These are phyloP conservation scores for Brachyptera putata DNA, from an alignment of 2,888 invertebrate species.

Conservation along the genomic window DNA sequence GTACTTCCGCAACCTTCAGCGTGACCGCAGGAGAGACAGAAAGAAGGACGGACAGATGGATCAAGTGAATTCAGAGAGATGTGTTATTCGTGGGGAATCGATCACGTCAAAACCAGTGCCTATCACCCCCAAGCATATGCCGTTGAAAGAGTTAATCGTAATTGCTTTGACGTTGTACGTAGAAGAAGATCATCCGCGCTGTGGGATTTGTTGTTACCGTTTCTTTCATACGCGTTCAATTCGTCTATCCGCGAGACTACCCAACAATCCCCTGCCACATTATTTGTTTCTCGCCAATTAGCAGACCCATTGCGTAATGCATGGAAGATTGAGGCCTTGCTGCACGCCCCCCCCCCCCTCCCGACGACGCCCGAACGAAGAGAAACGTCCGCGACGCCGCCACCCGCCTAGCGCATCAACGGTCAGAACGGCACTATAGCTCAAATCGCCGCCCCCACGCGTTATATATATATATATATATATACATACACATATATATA, in stretches of 20 bases:
- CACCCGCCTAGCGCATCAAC: background rate
- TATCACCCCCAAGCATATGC: background rate
- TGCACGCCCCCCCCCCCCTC: background rate
- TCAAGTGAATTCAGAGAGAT: background rate
- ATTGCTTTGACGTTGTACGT: background rate
- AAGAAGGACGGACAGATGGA: too few species aligned
- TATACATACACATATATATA: too few species aligned
- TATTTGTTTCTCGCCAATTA: background rate
- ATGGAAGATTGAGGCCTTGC: background rate
- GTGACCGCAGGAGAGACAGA: too few species aligned
- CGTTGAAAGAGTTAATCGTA: background rate
- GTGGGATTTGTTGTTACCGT: background rate
- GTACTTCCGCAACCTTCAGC: too few species aligned
- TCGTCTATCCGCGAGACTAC: background rate
- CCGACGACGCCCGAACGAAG: background rate
- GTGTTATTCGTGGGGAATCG: background rate
- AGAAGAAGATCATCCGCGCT: background rate
- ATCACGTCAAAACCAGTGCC: background rate
- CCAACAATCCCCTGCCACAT: background rate
- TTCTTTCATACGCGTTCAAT: background rate
- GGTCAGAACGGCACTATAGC: background rate
- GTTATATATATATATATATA: too few species aligned
- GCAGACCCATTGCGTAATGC: background rate
- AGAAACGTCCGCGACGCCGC: background rate
- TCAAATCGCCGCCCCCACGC: background rate